Percentiles rank a stretch among this genome's conserved stretches.
Conservation (phyloP, 2,113 vertebrate species). For the Dinomys branickii region DNA sequence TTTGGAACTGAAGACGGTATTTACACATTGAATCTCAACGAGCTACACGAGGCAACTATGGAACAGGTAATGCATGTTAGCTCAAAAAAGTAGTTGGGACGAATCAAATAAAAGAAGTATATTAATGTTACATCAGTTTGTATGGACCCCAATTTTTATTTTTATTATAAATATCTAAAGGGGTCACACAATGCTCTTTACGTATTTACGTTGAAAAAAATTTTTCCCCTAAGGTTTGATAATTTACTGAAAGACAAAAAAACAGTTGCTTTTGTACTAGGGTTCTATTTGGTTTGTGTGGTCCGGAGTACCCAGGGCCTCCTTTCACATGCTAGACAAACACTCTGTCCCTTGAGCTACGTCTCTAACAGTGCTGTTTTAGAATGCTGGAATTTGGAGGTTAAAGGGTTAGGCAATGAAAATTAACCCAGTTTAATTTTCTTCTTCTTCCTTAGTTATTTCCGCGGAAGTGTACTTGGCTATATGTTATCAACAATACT, state of each 20-base stretch:
- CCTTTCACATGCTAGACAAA: no score
- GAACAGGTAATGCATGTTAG: slow-evolving; percentile 92
- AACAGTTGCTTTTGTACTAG: not conserved
- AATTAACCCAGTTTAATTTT: slow-evolving; percentile 21
- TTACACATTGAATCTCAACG: slow-evolving; percentile 98
- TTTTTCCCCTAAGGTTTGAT: not conserved
- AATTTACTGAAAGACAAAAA: slow-evolving; percentile 45
- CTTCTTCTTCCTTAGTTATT: slow-evolving; percentile 89
- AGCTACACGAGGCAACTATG: slow-evolving; percentile 98
- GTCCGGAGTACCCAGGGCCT: not conserved
- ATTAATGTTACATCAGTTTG: slow-evolving; percentile 44
- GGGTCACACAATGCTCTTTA: not conserved
- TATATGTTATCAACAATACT: slow-evolving; percentile 99
- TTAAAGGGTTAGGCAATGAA: slow-evolving; percentile 12
- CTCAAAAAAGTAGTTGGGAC: slow-evolving; percentile 22
- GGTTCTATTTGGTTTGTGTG: not conserved
- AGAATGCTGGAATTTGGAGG: not conserved
- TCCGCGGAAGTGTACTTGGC: slow-evolving; percentile 97
- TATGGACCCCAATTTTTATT: slow-evolving; percentile 21
- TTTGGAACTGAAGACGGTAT: slow-evolving; percentile 99
- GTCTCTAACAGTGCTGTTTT: not conserved
- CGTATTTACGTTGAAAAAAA: not conserved
- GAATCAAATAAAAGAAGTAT: slow-evolving; percentile 37
- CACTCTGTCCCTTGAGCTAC: not conserved
- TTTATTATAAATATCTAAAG: slow-evolving; percentile 60